phyloP scores from a whole-genome alignment of 2,113 vertebrate genomes.

The Fukomys damarensis region DNA sequence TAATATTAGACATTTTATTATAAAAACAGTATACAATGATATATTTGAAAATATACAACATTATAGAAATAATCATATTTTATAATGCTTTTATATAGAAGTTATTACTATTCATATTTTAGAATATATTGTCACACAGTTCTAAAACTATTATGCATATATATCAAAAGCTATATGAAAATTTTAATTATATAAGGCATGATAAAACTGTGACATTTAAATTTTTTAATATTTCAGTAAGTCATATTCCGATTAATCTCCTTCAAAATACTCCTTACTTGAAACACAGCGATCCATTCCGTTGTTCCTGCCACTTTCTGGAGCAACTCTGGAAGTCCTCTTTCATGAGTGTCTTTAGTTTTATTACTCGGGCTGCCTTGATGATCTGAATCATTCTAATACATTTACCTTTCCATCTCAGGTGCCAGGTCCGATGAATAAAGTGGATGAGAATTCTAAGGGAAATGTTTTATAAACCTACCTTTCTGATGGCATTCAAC shows the following conservation, averaged over 20 bases:
- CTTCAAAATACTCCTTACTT: neutral
- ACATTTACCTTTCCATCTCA: neutral
- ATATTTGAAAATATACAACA: neutral
- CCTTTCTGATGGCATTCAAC: neutral
- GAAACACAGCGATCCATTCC: neutral
- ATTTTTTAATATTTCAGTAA: neutral
- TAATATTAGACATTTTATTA: slow-evolving; percentile 16
- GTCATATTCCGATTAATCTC: neutral
- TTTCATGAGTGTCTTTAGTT: neutral
- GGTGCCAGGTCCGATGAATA: neutral
- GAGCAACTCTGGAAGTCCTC: neutral
- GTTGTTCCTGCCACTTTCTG: neutral
- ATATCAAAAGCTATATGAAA: neutral
- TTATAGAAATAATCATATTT: neutral
- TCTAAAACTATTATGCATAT: neutral
- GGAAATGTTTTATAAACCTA: neutral
- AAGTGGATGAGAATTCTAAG: neutral
- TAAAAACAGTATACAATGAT: neutral
- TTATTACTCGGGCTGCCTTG: neutral
- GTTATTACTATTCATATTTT: neutral
- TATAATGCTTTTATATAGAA: neutral
- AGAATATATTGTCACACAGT: neutral
- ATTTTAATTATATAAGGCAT: neutral
- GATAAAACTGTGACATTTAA: neutral
- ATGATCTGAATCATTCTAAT: neutral